Conservation (phyloP, 2,888 invertebrate species). For the Liodrosophila aerea region DNA sequence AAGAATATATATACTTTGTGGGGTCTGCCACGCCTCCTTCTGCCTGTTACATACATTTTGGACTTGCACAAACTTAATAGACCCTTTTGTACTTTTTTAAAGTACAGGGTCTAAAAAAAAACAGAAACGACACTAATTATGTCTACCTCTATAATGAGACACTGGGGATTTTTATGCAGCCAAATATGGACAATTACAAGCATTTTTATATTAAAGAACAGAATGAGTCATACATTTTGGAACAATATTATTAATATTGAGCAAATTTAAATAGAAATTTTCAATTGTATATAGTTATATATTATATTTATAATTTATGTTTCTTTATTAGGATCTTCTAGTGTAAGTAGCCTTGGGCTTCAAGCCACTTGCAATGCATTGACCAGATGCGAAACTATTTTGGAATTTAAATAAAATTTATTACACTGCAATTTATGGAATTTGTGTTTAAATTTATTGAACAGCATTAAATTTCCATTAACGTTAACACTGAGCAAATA, state of each 20-base stretch:
- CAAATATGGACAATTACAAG: conserved; percentile 34
- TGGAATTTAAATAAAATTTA: conserved; percentile 36
- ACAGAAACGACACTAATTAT: conserved; percentile 65
- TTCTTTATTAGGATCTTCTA: background rate
- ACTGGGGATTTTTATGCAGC: conserved; percentile 41
- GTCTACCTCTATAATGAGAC: conserved; percentile 53
- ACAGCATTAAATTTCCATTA: conserved; percentile 73
- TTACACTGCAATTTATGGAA: conserved; percentile 26
- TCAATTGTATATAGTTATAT: background rate
- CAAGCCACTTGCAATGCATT: background rate
- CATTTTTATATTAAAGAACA: conserved; percentile 4
- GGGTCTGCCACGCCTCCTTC: too few species aligned
- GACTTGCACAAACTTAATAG: too few species aligned
- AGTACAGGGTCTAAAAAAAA: too few species aligned
- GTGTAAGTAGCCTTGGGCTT: too few species aligned
- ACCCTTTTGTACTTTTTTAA: too few species aligned
- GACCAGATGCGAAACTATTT: conserved; percentile 17
- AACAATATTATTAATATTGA: too few species aligned
- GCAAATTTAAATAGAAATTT: too few species aligned
- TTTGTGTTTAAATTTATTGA: conserved; percentile 62
- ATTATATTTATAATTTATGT: background rate
- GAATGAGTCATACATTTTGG: background rate
- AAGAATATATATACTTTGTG: too few species aligned
- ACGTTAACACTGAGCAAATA: conserved; percentile 60
- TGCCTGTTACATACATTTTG: too few species aligned